Evolutionary conservation across 2,797 vertebrate species (phyloP).

Genomic region (Vespertilio murinus): DNA sequence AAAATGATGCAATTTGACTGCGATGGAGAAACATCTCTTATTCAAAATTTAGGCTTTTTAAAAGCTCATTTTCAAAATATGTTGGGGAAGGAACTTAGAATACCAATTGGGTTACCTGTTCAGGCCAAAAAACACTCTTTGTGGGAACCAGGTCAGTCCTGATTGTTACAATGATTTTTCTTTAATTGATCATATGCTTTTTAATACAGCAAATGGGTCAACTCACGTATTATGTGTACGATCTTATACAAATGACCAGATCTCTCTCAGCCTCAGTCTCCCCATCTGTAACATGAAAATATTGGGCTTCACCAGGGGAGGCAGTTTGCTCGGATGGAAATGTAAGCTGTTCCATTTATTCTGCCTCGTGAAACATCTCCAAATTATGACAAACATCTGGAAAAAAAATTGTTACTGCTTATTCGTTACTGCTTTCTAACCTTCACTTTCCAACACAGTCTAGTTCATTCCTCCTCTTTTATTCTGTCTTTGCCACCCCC

Average conservation of each 20-base stretch:
- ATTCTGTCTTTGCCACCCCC: not conserved
- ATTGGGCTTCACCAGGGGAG: not conserved
- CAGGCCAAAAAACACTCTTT: slow-evolving; percentile 5
- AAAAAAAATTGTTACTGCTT: slow-evolving; percentile 23
- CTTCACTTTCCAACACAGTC: not conserved
- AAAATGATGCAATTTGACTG: not conserved
- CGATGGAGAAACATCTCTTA: slow-evolving; percentile 14
- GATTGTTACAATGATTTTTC: slow-evolving; percentile 15
- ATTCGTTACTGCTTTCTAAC: not conserved
- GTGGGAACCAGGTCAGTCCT: not conserved
- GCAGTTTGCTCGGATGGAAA: not conserved
- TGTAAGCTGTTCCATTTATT: not conserved
- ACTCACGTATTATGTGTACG: not conserved
- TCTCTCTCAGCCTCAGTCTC: not conserved
- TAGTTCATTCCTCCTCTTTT: not conserved
- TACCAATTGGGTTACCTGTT: not conserved
- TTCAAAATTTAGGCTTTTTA: not conserved
- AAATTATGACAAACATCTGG: slow-evolving; percentile 23
- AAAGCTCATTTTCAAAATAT: not conserved
- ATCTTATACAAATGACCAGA: not conserved
- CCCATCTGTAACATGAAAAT: not conserved
- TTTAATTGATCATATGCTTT: slow-evolving; percentile 14
- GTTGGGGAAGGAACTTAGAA: not conserved
- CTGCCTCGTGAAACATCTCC: slow-evolving; percentile 24
- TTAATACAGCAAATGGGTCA: not conserved